Evolutionary conservation across 2,888 invertebrate species (phyloP), one percentile per base, ranked within the genome.

Genomic region (Norana najaformis): DNA sequence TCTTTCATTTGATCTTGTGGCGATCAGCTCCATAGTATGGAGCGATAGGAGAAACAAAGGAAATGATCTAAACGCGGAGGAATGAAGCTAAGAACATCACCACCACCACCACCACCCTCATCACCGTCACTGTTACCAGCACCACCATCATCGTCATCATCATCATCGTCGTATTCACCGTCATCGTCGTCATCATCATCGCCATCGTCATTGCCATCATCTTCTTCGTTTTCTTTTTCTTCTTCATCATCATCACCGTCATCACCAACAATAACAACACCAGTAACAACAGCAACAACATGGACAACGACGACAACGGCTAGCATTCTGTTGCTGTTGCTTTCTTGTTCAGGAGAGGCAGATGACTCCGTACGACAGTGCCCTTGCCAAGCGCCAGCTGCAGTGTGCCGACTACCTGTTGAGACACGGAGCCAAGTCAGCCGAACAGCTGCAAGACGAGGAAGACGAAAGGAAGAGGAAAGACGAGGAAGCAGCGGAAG

Each of bases 351-450:
- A 95, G 95, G 98, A 98, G 91, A 96, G 97, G 91, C 96, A 97
- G 89, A 96, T 98, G 95, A 98, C 98, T 0, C 98, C 98, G 0
- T 95, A 98, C 92, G 98, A 99, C 94, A 97, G 98, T 92, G 98
- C 98, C 0, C 96, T 98, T 13, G 97, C 97, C 93, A 96, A 97
- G 91, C 98, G 97, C 0, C 97, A 97, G 94, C 96, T 97, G 90
- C 97, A 98, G 3, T 97, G 98, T 89, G 98, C 98, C 41, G 98
- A 98, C 95, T 91, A 89, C 30, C 90, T 91, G 41, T 83, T 82
- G 36, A 38, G 89, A 13, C 47, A 91, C 69, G 90, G 89, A 39
- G 90, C 35, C 36, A 85, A 88, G 41, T 83, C 90, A 41, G 69
- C 69, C 69, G 6, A n/a, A 8, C 69, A 69, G n/a, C 69, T 69